These are phyloP conservation scores for Rhipidura dahli DNA, from an alignment of 2,113 vertebrate species.

Conservation along the genomic window DNA sequence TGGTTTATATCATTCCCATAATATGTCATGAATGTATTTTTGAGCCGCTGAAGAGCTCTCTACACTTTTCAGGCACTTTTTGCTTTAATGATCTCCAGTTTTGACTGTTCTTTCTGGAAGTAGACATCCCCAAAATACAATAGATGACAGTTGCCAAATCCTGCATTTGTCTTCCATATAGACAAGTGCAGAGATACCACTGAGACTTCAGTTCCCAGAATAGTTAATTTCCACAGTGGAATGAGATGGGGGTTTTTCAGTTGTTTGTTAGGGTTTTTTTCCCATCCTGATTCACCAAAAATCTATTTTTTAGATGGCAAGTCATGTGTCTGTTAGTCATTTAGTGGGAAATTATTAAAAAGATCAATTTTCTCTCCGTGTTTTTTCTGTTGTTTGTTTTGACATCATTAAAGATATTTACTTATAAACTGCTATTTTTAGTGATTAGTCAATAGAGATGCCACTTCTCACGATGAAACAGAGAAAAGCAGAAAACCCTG, in stretches of 20 bases:
- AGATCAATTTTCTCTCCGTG: background rate
- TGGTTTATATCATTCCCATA: background rate
- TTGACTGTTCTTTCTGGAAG: background rate
- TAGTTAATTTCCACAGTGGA: background rate
- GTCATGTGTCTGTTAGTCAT: background rate
- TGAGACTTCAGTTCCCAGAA: background rate
- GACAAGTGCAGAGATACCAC: background rate
- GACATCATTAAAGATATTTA: background rate
- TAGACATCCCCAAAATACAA: background rate
- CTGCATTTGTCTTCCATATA: background rate
- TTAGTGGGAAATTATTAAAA: background rate
- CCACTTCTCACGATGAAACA: background rate
- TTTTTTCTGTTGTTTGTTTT: background rate
- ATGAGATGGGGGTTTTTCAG: accelerated
- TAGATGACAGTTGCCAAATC: background rate
- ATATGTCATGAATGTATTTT: background rate
- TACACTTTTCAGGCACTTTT: background rate
- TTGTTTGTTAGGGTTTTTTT: background rate
- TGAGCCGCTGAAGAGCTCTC: background rate
- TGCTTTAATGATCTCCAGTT: background rate
- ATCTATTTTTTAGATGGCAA: background rate
- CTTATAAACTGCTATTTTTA: background rate
- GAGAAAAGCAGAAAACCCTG: background rate
- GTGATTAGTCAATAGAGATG: background rate
- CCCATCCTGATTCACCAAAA: background rate